Base-by-base conservation (phyloP, 2,113 vertebrate species). In the Pyxicephalus adspersus region DNA sequence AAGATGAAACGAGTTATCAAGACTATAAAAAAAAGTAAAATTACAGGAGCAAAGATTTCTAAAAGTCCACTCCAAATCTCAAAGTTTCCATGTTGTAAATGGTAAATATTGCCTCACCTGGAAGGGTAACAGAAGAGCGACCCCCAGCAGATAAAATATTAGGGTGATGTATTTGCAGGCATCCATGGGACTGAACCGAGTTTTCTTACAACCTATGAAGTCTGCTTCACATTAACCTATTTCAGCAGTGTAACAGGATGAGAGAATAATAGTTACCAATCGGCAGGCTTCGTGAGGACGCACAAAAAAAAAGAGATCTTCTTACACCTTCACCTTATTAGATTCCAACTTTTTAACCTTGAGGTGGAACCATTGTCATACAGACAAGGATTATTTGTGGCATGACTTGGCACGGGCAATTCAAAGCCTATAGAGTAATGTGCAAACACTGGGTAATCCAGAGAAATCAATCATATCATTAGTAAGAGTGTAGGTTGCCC, bases 201-300 rank as follows among this genome's bases (percentile, higher is more conserved):
- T 52, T 7, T 31, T 51, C 54, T 52, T n/a, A n/a, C 52, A 73
- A 22, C 16, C 51, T 29, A 25, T 20, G 19, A 20, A 29, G 25
- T 52, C 68, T 72, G 68, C 57, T 73, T 73, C 57, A 34, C 70
- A 73, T 73, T 73, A 73, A 73, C 70, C 70, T 73, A 73, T 57
- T 73, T 73, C 11, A 17, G 70, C 11, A 58, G 52, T n/a, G 11
- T 57, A 31, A 73, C 52, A 73, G 34, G 52, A n/a, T 31, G 26
- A 57, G 20, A 17, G 31, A n/a, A 73, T 73, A 73, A 57, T 17
- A 73, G 70, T 26, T 16, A 28, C 70, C 52, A 73, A 73, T 73
- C 52, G 31, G 70, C 23, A 26, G 1, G 18, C 26, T 11, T 3
- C 3, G 26, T 22, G 19, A 22, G 68, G 25, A 22, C 25, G 11